Percentiles rank a stretch among this genome's conserved stretches.
These are phyloP conservation scores for Maccullochella peelii DNA, from an alignment of 2,113 vertebrate genomes.

Conservation along the genomic window DNA sequence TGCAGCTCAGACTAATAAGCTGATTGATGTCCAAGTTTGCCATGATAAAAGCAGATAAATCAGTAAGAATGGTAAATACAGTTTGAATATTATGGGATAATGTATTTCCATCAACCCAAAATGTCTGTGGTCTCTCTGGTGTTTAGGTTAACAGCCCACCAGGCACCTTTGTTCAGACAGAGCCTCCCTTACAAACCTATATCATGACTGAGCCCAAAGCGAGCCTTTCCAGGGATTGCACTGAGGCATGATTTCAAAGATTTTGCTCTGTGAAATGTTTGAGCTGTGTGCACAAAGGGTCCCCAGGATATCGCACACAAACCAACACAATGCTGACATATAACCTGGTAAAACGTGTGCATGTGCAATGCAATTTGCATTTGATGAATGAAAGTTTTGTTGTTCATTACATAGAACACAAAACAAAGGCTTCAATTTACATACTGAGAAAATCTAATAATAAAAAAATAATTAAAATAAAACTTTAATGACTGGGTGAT, in stretches of 20 bases:
- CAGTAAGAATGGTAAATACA: neutral
- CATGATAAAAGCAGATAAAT: neutral
- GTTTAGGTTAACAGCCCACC: neutral
- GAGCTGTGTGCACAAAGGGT: neutral
- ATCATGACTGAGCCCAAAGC: neutral
- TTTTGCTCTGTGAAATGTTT: neutral
- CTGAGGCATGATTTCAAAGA: neutral
- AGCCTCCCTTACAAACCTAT: neutral
- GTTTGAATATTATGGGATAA: neutral
- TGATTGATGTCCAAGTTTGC: neutral
- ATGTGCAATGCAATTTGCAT: neutral
- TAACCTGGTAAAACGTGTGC: neutral
- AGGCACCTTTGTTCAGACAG: neutral
- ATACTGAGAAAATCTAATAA: too few relatives aligned
- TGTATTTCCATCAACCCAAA: neutral
- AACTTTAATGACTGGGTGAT: too few relatives aligned
- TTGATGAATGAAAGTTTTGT: neutral
- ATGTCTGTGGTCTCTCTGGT: neutral
- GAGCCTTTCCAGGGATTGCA: neutral
- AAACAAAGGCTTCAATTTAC: neutral
- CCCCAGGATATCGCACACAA: neutral
- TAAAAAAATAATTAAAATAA: too few relatives aligned
- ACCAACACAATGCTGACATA: neutral
- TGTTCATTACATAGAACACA: neutral
- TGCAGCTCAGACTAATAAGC: neutral